Evolutionary conservation across 2,113 vertebrate species (phyloP), one percentile per base, ranked within the genome.

Genomic region (Argyrosomus japonicus): DNA sequence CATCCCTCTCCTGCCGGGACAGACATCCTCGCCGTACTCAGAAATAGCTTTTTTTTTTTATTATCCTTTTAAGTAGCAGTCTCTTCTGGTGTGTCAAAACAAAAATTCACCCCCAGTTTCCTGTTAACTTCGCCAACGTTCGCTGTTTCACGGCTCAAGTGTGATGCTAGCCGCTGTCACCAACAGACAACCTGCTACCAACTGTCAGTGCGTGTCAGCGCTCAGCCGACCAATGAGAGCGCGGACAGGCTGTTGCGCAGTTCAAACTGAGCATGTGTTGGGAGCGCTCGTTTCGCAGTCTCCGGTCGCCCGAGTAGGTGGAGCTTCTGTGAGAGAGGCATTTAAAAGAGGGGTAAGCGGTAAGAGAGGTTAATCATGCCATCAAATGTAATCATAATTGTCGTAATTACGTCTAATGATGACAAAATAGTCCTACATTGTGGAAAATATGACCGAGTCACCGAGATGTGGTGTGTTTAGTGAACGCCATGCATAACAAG

Each of bases 1-100:
- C 92, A 94, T 94, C 92, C 93, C 58, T 91, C 79, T 90, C 93
- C 93, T 21, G 78, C 79, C 83, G 93, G 92, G 75, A 93, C 82
- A 84, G 78, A 88, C 94, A 95, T 95, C 63, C 77, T 95, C 86
- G 57, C 83, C 71, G 72, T 45, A 27, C 36, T 67, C 50, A 60
- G 3, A 85, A 76, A 79, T n/a, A 11, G 15, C 50, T 23, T 56
- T n/a, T 40, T 40, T 40, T 40, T 40, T 40, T 40, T 8, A 40
- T 9, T 51, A 47, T 67, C 45, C 47, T 75, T 54, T 57, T 18
- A 32, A 32, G 36, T 8, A 3, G 12, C 18, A 25, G 36, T 73
- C 40, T 53, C 1, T 17, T 12, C 23, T 1, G 29, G 13, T 11
- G 3, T 5, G 32, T 18, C 19, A 8, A 1, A 12, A 5, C 9